Percentiles rank a stretch among this genome's conserved stretches.
Conservation (phyloP, 1,140 invertebrate genomes). For the Panulirus ornatus region DNA sequence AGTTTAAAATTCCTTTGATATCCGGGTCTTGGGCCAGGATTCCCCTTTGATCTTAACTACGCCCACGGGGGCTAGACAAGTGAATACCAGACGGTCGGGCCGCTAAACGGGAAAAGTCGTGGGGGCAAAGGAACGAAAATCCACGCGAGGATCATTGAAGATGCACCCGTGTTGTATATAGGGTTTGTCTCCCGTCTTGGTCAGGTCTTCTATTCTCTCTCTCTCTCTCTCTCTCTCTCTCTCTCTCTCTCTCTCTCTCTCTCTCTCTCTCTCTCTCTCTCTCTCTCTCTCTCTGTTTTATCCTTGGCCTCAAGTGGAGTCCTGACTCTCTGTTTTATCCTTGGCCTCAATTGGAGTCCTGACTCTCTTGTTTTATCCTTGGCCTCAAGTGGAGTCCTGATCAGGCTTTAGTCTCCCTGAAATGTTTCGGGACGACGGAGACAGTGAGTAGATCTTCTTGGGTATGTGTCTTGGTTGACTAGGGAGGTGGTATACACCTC, state of each 20-base stretch:
- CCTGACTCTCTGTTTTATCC: too few species aligned
- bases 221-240: slow-evolving; percentile 23
- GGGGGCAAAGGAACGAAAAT: slow-evolving; percentile 21
- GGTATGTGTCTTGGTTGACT: too few species aligned
- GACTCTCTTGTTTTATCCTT: too few species aligned
- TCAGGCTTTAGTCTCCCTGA: too few species aligned
- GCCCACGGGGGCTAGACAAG: slow-evolving; percentile 20
- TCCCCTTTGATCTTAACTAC: slow-evolving; percentile 46
- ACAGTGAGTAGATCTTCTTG: too few species aligned
- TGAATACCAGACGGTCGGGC: slow-evolving; percentile 47
- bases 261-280: slow-evolving; percentile 7
- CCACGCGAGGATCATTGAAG: neutral
- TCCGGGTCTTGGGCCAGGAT: neutral
- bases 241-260: slow-evolving; percentile 17
- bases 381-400: too few species aligned
- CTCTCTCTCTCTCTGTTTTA: neutral
- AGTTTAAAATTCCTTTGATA: slow-evolving; percentile 60
- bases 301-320: neutral
- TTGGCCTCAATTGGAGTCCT: too few species aligned
- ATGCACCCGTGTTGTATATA: neutral
- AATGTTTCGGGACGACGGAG: too few species aligned
- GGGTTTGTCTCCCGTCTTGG: neutral
- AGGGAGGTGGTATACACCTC: too few species aligned
- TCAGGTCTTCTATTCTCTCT: neutral
- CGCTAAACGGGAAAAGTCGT: neutral